Conservation (phyloP, 2,888 invertebrate genomes). For the Drosophila demipolita region DNA sequence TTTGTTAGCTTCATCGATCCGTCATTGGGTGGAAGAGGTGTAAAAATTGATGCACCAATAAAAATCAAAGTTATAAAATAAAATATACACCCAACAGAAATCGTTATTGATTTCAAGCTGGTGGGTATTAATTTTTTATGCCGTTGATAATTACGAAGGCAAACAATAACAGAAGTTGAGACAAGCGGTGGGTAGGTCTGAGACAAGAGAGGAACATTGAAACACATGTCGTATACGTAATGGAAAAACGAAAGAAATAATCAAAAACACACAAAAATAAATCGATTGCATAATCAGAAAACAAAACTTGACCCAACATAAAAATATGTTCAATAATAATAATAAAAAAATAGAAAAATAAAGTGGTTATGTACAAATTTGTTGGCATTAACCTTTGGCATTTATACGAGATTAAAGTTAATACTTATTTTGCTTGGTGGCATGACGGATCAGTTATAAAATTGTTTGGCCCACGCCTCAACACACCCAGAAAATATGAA, state of each 20-base stretch:
- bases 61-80: conserved; percentile 55
- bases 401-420: conserved; percentile 43
- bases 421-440: conserved; percentile 21
- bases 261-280: conserved; percentile 6
- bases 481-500: conserved; percentile 72
- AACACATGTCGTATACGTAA: conserved; percentile 43
- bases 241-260: conserved; percentile 15
- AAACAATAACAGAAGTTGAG: conserved; percentile 36
- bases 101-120: conserved; percentile 56
- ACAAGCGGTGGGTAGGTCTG: conserved; percentile 4
- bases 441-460: conserved; percentile 58
- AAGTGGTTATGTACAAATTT: conserved; percentile 51
- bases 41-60: conserved; percentile 56
- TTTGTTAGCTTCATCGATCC: conserved; percentile 34
- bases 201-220: conserved; percentile 24
- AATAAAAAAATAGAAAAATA: conserved; percentile 30
- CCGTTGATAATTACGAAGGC: conserved; percentile 62
- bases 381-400: conserved; percentile 74
- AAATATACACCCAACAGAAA: conserved; percentile 42
- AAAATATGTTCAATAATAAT: conserved; percentile 42
- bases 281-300: conserved; percentile 50
- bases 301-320: conserved; percentile 51
- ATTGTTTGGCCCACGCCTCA: conserved; percentile 58
- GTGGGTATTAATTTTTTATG: conserved; percentile 55
- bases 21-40: conserved; percentile 35